These are phyloP conservation scores for Geophilus truncorum DNA, from an alignment of 2,888 invertebrate species.

Conservation along the genomic window DNA sequence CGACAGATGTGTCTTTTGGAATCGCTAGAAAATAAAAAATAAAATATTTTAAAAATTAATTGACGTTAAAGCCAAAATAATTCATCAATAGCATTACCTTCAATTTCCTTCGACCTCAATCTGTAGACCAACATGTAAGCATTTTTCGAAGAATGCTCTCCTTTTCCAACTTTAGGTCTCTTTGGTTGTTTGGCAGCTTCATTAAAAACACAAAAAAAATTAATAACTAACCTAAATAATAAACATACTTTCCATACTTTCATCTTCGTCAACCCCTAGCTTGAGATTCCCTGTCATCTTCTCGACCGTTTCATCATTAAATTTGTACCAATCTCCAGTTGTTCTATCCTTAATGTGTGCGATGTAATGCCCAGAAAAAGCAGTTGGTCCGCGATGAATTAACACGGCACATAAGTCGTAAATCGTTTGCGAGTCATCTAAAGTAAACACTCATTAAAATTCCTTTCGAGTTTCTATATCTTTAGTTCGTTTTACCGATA, in stretches of 20 bases:
- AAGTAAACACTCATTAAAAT: neutral
- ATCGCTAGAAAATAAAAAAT: slow-evolving; percentile 36
- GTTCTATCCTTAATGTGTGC: slow-evolving; percentile 55
- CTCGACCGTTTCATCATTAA: slow-evolving; percentile 57
- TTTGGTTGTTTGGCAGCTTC: neutral
- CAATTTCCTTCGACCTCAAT: slow-evolving; percentile 39
- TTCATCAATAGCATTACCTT: too few relatives aligned
- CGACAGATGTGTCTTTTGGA: slow-evolving; percentile 39
- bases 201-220: neutral
- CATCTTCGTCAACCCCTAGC: slow-evolving; percentile 51
- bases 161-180: slow-evolving; percentile 41
- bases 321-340: slow-evolving; percentile 59
- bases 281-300: slow-evolving; percentile 48
- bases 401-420: slow-evolving; percentile 61
- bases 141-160: slow-evolving; percentile 55
- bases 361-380: slow-evolving; percentile 63
- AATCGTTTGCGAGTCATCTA: slow-evolving; percentile 40
- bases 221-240: slow-evolving; percentile 33
- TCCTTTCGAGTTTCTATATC: neutral
- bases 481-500: slow-evolving; percentile 38
- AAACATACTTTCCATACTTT: slow-evolving; percentile 46
- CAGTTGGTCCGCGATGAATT: slow-evolving; percentile 61
- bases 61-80: too few relatives aligned
- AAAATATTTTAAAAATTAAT: too few relatives aligned
- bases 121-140: slow-evolving; percentile 62